Evolutionary conservation across 2,113 vertebrate genomes (phyloP).

Genomic region (Macaca fascicularis): T2T-MFA8v1.1 NC_088381.1:142356501-142357000

Average conservation of each 20-base stretch:
- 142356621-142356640: background rate
- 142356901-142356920: conserved; percentile 80
- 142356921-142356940: conserved; percentile 69
- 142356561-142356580: accelerated
- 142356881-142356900: conserved; percentile 65
- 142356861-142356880: background rate
- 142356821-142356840: background rate
- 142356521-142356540: background rate
- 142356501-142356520: background rate
- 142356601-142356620: background rate
- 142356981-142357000: conserved; percentile 79
- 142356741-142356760: background rate
- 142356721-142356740: background rate
- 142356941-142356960: conserved; percentile 79
- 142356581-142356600: background rate
- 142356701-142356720: too few species aligned
- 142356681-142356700: accelerated
- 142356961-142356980: conserved; percentile 79
- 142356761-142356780: background rate
- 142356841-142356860: background rate
- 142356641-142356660: background rate
- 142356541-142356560: background rate
- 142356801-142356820: background rate
- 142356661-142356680: too few species aligned
- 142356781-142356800: background rate